Conservation (phyloP, 2,113 vertebrate genomes). For the Galeopterus variegatus region DNA sequence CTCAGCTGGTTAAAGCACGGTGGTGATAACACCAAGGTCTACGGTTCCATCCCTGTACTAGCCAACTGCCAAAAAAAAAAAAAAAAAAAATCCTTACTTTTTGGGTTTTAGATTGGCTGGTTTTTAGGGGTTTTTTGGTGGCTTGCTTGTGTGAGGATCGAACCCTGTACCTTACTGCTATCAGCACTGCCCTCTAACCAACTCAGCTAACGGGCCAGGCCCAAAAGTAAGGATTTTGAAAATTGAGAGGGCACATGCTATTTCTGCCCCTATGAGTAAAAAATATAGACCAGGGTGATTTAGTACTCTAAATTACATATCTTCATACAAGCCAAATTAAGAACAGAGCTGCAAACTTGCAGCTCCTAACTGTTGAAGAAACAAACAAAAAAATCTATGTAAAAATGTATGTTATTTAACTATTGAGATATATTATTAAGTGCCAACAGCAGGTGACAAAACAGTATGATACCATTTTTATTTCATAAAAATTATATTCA, state of each 20-base stretch:
- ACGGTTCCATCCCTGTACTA: no score
- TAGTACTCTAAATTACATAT: not conserved
- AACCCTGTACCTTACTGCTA: no score
- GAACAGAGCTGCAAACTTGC: not conserved
- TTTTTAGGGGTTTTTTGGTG: no score
- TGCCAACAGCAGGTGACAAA: not conserved
- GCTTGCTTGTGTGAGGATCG: no score
- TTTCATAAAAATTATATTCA: constrained; percentile 18
- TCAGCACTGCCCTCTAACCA: no score
- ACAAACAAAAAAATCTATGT: not conserved
- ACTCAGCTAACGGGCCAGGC: not conserved
- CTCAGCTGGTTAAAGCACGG: no score
- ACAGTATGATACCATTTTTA: not conserved
- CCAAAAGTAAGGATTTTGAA: constrained; percentile 39
- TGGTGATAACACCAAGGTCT: no score
- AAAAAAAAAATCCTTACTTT: no score
- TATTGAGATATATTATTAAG: not conserved
- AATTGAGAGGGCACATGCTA: not conserved
- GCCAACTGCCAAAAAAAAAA: no score
- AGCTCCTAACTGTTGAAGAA: not conserved
- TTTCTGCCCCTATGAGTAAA: constrained; percentile 3
- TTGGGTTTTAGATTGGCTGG: no score
- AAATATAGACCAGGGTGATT: not conserved
- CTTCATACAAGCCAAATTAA: not conserved
- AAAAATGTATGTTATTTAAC: constrained; percentile 35